These are phyloP conservation scores for Helarctos malayanus DNA, from an alignment of 2,797 vertebrate genomes.

Conservation along the genomic window DNA sequence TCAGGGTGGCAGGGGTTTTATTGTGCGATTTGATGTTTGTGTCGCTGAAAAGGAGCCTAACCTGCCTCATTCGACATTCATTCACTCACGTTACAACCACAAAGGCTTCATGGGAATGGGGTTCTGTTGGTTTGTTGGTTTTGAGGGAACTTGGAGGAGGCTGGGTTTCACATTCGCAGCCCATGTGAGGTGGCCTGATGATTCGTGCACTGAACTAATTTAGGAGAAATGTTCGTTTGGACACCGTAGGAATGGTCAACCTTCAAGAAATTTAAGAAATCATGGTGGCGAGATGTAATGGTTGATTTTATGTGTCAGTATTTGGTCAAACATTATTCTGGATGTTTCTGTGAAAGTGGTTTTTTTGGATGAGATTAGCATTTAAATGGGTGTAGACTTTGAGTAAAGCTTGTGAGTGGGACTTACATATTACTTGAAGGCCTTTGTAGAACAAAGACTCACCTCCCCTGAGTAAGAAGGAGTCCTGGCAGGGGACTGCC, in stretches of 20 bases:
- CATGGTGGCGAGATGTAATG: background rate
- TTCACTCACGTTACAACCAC: background rate
- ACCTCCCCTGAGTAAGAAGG: background rate
- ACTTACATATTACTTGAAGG: background rate
- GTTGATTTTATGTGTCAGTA: background rate
- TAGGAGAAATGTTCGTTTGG: background rate
- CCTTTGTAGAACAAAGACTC: background rate
- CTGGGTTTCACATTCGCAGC: background rate
- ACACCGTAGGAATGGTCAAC: background rate
- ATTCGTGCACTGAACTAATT: background rate
- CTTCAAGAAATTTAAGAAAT: conserved; percentile 20
- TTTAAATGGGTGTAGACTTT: background rate
- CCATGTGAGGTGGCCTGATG: background rate
- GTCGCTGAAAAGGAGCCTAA: background rate
- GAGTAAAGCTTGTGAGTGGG: background rate
- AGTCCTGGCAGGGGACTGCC: background rate
- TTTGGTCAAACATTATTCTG: background rate
- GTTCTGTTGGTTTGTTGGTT: background rate
- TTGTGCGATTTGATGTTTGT: background rate
- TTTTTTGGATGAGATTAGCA: background rate
- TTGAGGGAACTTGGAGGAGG: background rate
- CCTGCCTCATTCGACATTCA: background rate
- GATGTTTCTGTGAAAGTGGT: background rate
- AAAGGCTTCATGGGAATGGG: background rate
- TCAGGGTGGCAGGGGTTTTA: background rate